phyloP scores from a whole-genome alignment of 2,113 vertebrate species.

The Brachyistius frenatus region DNA sequence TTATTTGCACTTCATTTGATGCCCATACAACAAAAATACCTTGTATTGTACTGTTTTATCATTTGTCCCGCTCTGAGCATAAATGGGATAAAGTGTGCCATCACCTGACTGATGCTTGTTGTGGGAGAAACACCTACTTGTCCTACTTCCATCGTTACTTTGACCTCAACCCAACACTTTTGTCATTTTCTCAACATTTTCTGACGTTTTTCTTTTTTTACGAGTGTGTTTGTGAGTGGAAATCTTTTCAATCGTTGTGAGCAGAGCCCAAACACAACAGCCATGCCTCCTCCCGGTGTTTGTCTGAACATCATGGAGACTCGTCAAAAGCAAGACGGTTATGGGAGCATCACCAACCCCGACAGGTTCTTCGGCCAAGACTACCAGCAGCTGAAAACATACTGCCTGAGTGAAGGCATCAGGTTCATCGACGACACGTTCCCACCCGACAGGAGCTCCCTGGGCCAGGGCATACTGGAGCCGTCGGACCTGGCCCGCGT shows the following conservation, averaged over 20 bases:
- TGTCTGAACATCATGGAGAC: conserved; percentile 76
- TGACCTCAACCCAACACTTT: no score
- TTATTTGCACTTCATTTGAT: no score
- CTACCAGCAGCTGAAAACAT: conserved; percentile 62
- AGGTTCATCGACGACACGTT: conserved; percentile 77
- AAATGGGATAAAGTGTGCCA: no score
- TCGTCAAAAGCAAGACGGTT: conserved; percentile 59
- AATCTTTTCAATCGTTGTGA: background rate
- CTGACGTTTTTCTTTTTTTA: background rate
- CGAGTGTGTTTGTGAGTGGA: background rate
- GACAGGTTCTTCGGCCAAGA: conserved; percentile 71
- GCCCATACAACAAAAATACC: no score
- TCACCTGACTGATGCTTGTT: no score
- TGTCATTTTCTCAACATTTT: background rate
- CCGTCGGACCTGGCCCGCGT: conserved; percentile 6
- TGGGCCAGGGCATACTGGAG: conserved; percentile 62
- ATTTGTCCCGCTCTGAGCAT: no score
- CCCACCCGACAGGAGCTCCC: conserved; percentile 74
- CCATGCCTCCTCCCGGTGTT: conserved; percentile 80
- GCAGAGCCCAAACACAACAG: conserved; percentile 11
- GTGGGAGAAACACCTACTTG: no score
- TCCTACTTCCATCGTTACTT: no score
- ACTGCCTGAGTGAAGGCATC: conserved; percentile 19
- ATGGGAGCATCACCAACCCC: conserved; percentile 66
- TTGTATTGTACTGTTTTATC: no score